Conservation (phyloP, 2,113 vertebrate species). For the pig (Sus scrofa) region DNA sequence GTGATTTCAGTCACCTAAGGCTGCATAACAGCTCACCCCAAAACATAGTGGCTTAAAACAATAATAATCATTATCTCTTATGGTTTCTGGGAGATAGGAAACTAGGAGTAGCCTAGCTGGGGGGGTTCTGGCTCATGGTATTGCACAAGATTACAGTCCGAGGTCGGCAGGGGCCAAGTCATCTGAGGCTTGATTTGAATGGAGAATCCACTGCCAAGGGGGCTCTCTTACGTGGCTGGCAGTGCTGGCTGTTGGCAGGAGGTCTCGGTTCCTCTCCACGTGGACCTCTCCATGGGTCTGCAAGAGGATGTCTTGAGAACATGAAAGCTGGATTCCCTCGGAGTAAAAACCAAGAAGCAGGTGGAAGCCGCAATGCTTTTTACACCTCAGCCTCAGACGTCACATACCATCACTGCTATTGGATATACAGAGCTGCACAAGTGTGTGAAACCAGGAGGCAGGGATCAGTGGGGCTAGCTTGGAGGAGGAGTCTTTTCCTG, state of each 20-base stretch:
- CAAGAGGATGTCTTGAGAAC: not conserved
- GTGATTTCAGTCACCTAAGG: not conserved
- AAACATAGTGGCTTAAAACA: not conserved
- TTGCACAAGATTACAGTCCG: not conserved
- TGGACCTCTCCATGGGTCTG: not conserved
- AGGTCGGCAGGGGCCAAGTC: not conserved
- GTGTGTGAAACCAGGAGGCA: not conserved
- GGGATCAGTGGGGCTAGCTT: not conserved
- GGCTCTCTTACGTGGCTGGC: not conserved
- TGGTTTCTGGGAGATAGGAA: not conserved
- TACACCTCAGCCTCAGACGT: not conserved
- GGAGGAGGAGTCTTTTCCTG: not conserved
- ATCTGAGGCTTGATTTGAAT: not conserved
- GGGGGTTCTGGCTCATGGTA: not conserved
- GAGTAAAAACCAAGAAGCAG: not conserved
- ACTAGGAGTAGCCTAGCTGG: not conserved
- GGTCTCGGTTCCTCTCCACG: not conserved
- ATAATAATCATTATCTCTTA: not conserved
- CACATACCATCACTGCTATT: not conserved
- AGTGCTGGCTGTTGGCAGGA: not conserved
- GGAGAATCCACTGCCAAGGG: not conserved
- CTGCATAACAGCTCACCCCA: not conserved
- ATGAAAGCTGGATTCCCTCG: not conserved
- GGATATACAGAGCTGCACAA: not conserved
- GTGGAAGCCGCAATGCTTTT: not conserved